Evolutionary conservation across 2,888 invertebrate species (phyloP).

Genomic region (Timandra comae): DNA sequence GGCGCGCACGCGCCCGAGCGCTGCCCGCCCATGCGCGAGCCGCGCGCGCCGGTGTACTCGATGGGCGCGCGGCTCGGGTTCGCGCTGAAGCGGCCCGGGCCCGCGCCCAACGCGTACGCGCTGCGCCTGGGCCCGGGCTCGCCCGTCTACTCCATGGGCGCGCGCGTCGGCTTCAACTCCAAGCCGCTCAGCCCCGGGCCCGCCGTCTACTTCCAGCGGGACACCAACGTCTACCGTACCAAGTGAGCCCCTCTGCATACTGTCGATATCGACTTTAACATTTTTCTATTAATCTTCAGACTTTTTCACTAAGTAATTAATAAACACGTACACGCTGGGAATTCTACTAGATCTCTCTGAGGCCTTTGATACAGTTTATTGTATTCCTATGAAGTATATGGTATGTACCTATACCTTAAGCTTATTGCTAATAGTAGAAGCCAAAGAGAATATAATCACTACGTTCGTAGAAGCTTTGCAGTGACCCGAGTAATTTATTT

Average conservation of each 20-base stretch:
- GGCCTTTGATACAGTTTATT: too few species aligned
- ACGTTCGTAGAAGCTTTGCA: too few species aligned
- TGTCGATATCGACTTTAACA: too few species aligned
- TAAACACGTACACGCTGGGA: too few species aligned
- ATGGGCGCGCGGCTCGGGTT: slow-evolving; percentile 68
- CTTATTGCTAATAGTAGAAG: too few species aligned
- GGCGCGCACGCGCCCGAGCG: slow-evolving; percentile 80
- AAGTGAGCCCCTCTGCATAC: slow-evolving; percentile 41
- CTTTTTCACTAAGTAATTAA: too few species aligned
- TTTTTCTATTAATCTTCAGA: too few species aligned
- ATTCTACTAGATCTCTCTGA: too few species aligned
- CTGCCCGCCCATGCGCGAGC: slow-evolving; percentile 68
- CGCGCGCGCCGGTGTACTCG: slow-evolving; percentile 76
- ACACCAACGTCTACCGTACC: slow-evolving; percentile 49
- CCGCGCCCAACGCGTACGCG: slow-evolving; percentile 80
- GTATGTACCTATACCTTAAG: slow-evolving; percentile 14
- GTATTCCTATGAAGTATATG: too few species aligned
- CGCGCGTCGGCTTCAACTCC: slow-evolving; percentile 43
- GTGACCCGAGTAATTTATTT: too few species aligned
- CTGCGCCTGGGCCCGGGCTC: slow-evolving; percentile 60
- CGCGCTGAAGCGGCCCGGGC: slow-evolving; percentile 62
- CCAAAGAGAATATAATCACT: too few species aligned
- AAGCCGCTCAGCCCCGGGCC: slow-evolving; percentile 68
- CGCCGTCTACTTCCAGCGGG: slow-evolving; percentile 69
- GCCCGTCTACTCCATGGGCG: slow-evolving; percentile 63